Evolutionary conservation across 2,113 vertebrate genomes (phyloP).

Genomic region (Neoarius graeffei): DNA sequence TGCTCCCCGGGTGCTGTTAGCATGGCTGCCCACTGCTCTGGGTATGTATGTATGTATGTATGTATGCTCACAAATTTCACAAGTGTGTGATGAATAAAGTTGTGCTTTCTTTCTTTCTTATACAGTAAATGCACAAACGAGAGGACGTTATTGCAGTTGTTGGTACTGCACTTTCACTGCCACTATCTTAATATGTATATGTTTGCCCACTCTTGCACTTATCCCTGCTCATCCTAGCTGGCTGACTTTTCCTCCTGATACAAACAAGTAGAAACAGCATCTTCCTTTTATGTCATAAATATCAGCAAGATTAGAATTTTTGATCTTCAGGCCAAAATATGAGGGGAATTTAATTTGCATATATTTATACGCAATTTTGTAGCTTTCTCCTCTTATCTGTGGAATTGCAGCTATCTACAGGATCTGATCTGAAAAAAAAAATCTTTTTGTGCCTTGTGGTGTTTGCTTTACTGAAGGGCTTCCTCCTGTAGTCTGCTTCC

Average conservation of each 20-base stretch:
- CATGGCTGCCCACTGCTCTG: no score
- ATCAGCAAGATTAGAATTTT: constrained; percentile 64
- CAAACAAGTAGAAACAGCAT: constrained; percentile 48
- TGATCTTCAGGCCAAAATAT: constrained; percentile 68
- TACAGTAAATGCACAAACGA: background rate
- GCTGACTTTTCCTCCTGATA: background rate
- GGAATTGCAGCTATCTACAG: constrained; percentile 68
- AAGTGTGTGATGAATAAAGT: no score
- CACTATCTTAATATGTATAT: background rate
- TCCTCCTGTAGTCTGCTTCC: constrained; percentile 19
- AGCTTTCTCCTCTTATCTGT: constrained; percentile 69
- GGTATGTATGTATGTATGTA: no score
- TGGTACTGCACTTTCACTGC: background rate
- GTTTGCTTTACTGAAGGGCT: constrained; percentile 37
- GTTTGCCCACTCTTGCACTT: background rate
- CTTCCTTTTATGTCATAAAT: constrained; percentile 64
- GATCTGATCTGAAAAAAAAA: constrained; percentile 62
- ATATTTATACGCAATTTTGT: constrained; percentile 63
- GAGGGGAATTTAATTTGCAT: constrained; percentile 70
- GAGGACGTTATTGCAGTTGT: background rate
- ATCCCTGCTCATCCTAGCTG: constrained; percentile 6
- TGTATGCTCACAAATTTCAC: no score
- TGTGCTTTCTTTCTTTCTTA: no score
- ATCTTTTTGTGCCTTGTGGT: constrained; percentile 63
- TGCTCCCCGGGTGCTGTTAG: no score